These are phyloP conservation scores for Entelurus aequoreus DNA, from an alignment of 2,113 vertebrate genomes.

Conservation along the genomic window DNA sequence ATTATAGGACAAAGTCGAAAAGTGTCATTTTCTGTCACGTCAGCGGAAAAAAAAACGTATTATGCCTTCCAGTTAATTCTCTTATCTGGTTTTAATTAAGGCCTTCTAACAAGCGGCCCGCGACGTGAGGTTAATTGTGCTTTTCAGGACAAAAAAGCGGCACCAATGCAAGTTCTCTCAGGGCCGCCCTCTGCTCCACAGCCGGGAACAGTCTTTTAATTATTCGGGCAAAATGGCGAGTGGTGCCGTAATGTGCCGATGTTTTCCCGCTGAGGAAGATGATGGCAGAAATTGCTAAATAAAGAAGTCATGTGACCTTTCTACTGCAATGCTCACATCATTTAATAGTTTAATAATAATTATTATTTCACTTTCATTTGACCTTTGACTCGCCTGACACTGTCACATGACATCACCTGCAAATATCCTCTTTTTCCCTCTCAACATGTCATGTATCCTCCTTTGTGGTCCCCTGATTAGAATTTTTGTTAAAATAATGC, in stretches of 20 bases:
- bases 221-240: slow-evolving; percentile 26
- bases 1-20: neutral
- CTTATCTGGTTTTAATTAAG: slow-evolving; percentile 47
- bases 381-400: too few relatives aligned
- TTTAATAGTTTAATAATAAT: neutral
- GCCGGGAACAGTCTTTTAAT: slow-evolving; percentile 40
- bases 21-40: neutral
- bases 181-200: slow-evolving; percentile 16
- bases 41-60: slow-evolving; percentile 2
- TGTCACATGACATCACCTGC: too few relatives aligned
- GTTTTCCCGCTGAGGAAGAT: slow-evolving; percentile 1
- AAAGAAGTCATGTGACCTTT: neutral
- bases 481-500: too few relatives aligned
- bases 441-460: too few relatives aligned
- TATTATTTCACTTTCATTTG: neutral
- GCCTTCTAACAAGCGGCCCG: slow-evolving; percentile 12
- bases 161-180: slow-evolving; percentile 24
- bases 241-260: slow-evolving; percentile 2
- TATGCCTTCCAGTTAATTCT: slow-evolving; percentile 2
- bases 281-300: neutral
- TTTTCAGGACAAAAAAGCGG: slow-evolving; percentile 40
- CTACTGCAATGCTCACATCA: neutral
- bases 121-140: slow-evolving; percentile 36
- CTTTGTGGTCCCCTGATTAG: too few relatives aligned
- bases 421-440: too few relatives aligned